Base-by-base conservation (phyloP, 2,797 vertebrate species). In the Ficedula albicollis region DNA sequence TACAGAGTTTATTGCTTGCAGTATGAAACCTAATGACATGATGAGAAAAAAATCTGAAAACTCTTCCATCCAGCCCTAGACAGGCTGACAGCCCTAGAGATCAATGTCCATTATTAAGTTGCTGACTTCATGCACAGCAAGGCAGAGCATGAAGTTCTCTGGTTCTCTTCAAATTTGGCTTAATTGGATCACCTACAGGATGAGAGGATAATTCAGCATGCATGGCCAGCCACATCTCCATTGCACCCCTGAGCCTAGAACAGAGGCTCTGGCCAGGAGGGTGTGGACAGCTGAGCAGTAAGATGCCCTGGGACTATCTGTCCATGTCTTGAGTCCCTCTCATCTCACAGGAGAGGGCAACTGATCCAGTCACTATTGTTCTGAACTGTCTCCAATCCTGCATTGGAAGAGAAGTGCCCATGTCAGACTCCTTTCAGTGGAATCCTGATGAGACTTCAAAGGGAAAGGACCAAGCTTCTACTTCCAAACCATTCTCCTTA, bases 101-200 rank as follows among this genome's bases (percentile, higher is more conserved):
- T 95, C 95, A 91, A 82, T 88, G 95, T 48, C 93, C 89, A 79
- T 90, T 90, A 95, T 94, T 92, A 79, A 87, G 83, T 86, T 69
- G 76, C 91, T 95, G 91, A 88, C 66, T 92, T 76, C 77, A 90
- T 59, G 74, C 39, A 44, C 87, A 94, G 74, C 74, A 90, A 93
- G 87, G 76, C 83, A 93, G 87, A 84, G 80, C 58, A 81, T 63
- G 64, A 88, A 84, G 92, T 90, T 88, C 87, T 95, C 94, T 93
- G 94, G 63, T 76, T 93, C 70, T 88, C 87, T 93, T 95, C 95
- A 96, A 84, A 93, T 89, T 88, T 90, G 74, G 55, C 36, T 93
- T 96, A 96, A 96, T 86, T 94, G 94, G 96, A 95, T 93, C 89
- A 93, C 95, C 85, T 86, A 92, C 85, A 93, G 95, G 84, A 96